Base-by-base conservation (phyloP, 35 echinoderm and acorn worm genomes). In the Eucidaris tribuloides region DNA sequence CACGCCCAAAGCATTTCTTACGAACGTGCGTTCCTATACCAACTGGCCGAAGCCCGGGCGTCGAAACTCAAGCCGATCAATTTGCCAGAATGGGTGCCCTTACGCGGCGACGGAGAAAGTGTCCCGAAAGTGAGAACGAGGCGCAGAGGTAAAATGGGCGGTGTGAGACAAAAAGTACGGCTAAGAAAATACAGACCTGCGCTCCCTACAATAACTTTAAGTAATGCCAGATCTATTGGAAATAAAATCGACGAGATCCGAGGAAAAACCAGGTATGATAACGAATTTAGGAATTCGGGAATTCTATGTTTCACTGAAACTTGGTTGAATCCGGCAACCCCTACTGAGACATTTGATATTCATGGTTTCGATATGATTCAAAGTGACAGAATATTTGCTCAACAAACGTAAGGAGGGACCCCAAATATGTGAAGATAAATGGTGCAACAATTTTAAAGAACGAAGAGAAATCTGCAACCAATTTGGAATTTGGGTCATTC, bases 261-360 rank as follows among this genome's bases (percentile, higher is more conserved):
- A 66, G 62, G 20, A 23, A 20, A 66, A 13, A 28, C 62, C 7
- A 66, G 62, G 7, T 66, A 66, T 33, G 31, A 23, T 28, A 13
- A 7, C 27, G 27, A 66, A 13, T 66, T 66, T 33, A 9, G 62
- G 7, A 66, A 66, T 33, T 66, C 62, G 7, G 62, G 62, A 14
- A 7, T 66, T 7, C 62, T 66, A 66, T 66, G 62, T 66, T 66
- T 66, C 27, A 66, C 62, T 13, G 62, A 66, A 66, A 66, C 62
- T 66, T 66, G 62, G 62, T 28, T 66, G 31, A 66, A 33, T 33
- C 62, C 62, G 31, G 27, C 11, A 23, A 14, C 31, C 27, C 62
- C 62, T 14, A 33, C 7, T 25, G 19, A 20, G 11, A 25, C 31
- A 23, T 66, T 66, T 23, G 31, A 33, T 25, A 66, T 66, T 66